phyloP scores from a whole-genome alignment of 2,797 vertebrate genomes.

The Muscicapa striata region DNA sequence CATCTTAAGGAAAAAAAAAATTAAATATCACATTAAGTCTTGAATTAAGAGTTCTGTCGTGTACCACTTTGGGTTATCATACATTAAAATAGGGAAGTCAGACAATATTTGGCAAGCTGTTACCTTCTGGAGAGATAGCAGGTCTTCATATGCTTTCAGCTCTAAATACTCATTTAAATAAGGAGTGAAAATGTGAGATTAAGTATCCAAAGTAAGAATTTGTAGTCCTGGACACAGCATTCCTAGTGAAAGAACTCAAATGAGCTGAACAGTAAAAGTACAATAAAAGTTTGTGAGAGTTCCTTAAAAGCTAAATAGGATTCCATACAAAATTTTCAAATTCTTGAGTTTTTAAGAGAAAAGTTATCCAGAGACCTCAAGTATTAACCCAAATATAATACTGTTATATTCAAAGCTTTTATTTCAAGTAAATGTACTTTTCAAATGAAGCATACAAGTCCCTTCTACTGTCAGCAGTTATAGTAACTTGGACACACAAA shows the following conservation, averaged over 20 bases:
- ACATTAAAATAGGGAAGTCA: background rate
- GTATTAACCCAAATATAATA: too few relatives aligned
- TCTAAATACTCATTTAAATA: background rate
- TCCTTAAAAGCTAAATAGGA: background rate
- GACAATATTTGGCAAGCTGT: background rate
- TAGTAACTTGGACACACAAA: background rate
- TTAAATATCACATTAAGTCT: background rate
- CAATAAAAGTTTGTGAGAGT: background rate
- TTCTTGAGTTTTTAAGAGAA: background rate
- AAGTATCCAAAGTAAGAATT: background rate
- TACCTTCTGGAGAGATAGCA: background rate
- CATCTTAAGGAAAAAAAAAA: background rate
- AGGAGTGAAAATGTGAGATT: background rate
- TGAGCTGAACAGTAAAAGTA: background rate
- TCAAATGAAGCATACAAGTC: background rate
- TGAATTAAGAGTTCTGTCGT: background rate
- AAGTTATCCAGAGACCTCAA: too few relatives aligned
- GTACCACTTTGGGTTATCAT: background rate
- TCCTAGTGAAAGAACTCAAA: background rate
- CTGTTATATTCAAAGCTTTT: background rate
- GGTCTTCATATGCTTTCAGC: background rate
- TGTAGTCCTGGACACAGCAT: background rate
- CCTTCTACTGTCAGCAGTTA: background rate
- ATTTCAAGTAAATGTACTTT: background rate
- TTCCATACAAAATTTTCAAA: background rate